Evolutionary conservation across 2,888 invertebrate genomes (phyloP).

Genomic region (Hipparchia semele): DNA sequence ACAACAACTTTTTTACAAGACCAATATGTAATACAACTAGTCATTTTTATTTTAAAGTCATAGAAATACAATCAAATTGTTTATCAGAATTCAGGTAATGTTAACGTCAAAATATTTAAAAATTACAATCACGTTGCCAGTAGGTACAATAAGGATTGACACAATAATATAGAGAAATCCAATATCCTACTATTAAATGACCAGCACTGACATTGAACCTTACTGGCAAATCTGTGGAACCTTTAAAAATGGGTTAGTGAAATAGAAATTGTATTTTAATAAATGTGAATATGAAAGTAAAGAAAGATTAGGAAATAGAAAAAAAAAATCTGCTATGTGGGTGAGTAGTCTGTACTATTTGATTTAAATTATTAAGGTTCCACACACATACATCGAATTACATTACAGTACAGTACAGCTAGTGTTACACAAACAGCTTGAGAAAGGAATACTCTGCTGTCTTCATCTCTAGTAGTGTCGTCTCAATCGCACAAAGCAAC

Average conservation of each 20-base stretch:
- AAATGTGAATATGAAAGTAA: conserved; percentile 1
- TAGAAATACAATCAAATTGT: conserved; percentile 52
- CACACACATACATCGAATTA: conserved; percentile 14
- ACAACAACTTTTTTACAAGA: conserved; percentile 51
- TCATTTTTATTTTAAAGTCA: conserved; percentile 42
- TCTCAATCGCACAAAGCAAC: too few relatives aligned
- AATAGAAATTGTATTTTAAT: conserved; percentile 23
- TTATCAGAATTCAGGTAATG: conserved; percentile 56
- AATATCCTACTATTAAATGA: conserved; percentile 47
- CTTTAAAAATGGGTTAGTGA: conserved; percentile 7
- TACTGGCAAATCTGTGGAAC: conserved; percentile 41
- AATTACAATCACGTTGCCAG: conserved; percentile 34
- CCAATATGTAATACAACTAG: conserved; percentile 41
- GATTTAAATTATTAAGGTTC: conserved; percentile 18
- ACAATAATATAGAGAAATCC: conserved; percentile 12
- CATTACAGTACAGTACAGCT: not conserved
- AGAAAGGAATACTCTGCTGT: too few relatives aligned
- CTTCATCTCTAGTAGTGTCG: too few relatives aligned
- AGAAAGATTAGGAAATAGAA: conserved; percentile 7
- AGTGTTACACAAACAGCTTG: too few relatives aligned
- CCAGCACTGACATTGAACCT: conserved; percentile 49
- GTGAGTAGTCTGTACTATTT: conserved; percentile 1
- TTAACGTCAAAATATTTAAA: conserved; percentile 38
- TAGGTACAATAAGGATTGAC: conserved; percentile 32
- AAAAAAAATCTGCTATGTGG: not conserved